Evolutionary conservation across 2,888 invertebrate species (phyloP), one percentile per base, ranked within the genome.

Genomic region (Eupeodes latifasciatus): DNA sequence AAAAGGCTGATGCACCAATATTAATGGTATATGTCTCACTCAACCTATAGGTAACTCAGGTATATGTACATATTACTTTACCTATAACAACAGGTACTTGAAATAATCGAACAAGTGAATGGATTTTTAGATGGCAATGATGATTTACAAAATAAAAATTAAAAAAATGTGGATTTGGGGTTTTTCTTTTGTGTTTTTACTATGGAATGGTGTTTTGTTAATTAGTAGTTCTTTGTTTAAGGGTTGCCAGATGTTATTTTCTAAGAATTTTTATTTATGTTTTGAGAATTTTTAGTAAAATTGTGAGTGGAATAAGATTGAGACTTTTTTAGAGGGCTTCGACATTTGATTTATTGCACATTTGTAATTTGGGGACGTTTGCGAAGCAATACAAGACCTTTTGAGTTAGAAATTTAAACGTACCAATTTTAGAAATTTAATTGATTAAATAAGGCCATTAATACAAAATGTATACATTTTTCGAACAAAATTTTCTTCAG

Each of bases 41-140:
- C 44, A 44, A 61, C 55, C 27, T 27, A 44, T 40, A 40, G 40
- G 40, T 40, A 27, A 27, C 27, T 27, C 2, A 5, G 40, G 40
- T 40, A 1, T 40, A 4, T 40, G 40, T 14, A 4, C 4, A 12
- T 12, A 61, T 12, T 40, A 77, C 55, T 66, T 19, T 11, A 64
- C 55, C 49, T 11, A 47, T 5, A 57, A 62, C 55, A 66, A 79
- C 77, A 85, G 77, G 81, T 86, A 80, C 71, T 76, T 80, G 69
- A 64, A 71, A 57, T 57, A 79, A 79, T 67, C 66, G 62, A 72
- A 76, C 87, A 87, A 87, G 83, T 87, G 87, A 82, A 86, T 86
- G 69, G 69, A 55, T 55, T 34, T 51, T 14, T 27, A 27, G 36
- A 66, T 67, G 71, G 75, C 55, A 36, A 59, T 76, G 64, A 66